These are phyloP conservation scores for Rhagoletis zephyria DNA, from an alignment of 1,140 invertebrate species.

Conservation along the genomic window DNA sequence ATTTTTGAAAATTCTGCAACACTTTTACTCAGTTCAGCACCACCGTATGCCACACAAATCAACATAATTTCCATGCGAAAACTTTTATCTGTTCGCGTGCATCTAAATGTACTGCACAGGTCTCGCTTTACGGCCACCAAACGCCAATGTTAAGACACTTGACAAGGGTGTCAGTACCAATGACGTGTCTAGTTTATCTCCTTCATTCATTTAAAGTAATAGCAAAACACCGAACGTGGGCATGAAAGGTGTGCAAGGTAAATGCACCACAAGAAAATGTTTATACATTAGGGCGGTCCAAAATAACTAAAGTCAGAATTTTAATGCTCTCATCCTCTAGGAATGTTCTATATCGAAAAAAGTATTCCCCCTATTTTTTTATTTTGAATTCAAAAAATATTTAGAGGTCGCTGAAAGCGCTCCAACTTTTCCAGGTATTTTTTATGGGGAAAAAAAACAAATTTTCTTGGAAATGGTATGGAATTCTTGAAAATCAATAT, in stretches of 20 bases:
- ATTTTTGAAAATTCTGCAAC: not conserved
- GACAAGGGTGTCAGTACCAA: constrained; percentile 51
- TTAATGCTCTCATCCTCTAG: no score
- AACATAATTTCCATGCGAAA: constrained; percentile 18
- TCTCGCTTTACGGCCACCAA: not conserved
- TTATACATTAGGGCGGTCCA: no score
- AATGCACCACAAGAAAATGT: not conserved
- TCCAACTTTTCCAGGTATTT: no score
- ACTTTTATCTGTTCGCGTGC: constrained; percentile 65
- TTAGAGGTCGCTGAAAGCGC: no score
- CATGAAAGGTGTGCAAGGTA: not conserved
- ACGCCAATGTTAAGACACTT: constrained; percentile 18
- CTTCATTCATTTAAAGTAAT: not conserved
- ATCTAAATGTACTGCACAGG: constrained; percentile 70
- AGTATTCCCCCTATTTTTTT: no score
- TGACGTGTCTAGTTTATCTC: constrained; percentile 21
- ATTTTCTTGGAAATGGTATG: no score
- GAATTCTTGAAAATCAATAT: no score
- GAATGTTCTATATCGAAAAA: no score
- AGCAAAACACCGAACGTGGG: not conserved
- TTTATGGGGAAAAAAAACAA: no score
- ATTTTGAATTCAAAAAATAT: no score
- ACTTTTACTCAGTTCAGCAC: not conserved
- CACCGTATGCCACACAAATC: constrained; percentile 8
- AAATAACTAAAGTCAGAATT: no score